Evolutionary conservation across 2,888 invertebrate species (phyloP), one percentile per base, ranked within the genome.

Genomic region (Pheosia gnoma): DNA sequence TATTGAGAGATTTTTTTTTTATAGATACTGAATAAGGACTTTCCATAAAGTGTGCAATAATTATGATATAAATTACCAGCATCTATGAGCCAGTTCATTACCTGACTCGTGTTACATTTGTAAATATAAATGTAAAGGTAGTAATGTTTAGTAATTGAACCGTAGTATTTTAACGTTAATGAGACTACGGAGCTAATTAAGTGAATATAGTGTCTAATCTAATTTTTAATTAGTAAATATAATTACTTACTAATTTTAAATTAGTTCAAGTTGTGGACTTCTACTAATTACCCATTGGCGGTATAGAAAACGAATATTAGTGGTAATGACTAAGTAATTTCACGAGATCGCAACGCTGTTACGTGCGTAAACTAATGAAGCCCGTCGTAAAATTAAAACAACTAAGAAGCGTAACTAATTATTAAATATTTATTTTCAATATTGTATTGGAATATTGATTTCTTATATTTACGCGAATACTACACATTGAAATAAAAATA

Each of bases 91-190:
- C 87, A 85, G 88, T 82, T 79, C 68, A 62, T 63, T 59, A 68
- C 55, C 72, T 69, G 61, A 71, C 74, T 68, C 72, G 77, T 67
- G 74, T 79, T 77, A 72, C 59, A 70, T 68, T 68, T 88, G 86
- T 88, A 88, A 76, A 87, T 88, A 87, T 83, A 82, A 78, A 74
- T 79, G 72, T 75, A 75, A 87, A 84, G 83, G 80, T 82, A 86
- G 77, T 43, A 70, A 80, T 78, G 76, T 76, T 75, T 72, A 74
- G 65, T 71, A 72, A 76, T 76, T 76, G 80, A 79, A 79, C 61
- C 60, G 77, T 85, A 85, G 78, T 81, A 82, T 78, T 70, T 65
- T 79, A 77, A 77, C 72, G 59, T 66, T 80, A 75, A 71, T 70
- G 71, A 74, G 61, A 73, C 70, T 63, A 57, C 58, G 62, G 58